These are phyloP conservation scores for Otus sunia DNA, from an alignment of 2,113 vertebrate genomes.

Conservation along the genomic window DNA sequence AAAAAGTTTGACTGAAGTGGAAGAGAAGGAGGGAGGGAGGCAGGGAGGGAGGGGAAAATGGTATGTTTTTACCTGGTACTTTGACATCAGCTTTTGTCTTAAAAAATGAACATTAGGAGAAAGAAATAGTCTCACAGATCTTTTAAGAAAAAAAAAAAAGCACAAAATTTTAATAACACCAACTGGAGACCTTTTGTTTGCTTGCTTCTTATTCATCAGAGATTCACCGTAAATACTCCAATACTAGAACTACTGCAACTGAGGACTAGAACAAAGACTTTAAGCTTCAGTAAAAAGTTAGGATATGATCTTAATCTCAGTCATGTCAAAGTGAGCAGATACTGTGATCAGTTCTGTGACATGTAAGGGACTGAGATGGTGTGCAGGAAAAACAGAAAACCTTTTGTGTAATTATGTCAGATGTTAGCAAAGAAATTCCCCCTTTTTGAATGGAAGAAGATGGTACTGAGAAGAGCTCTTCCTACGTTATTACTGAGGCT, in stretches of 20 bases:
- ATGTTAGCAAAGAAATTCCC: background rate
- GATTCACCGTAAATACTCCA: background rate
- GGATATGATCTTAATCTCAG: background rate
- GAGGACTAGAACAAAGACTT: background rate
- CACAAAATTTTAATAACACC: background rate
- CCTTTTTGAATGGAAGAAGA: background rate
- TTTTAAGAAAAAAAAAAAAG: background rate
- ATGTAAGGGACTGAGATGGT: background rate
- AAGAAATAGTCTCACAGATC: background rate
- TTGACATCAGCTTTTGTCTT: background rate
- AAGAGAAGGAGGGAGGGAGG: background rate
- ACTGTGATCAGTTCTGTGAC: background rate
- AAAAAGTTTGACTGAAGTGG: background rate
- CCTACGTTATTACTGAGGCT: background rate
- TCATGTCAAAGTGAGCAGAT: background rate
- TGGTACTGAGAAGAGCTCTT: background rate
- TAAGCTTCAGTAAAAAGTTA: background rate
- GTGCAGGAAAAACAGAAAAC: background rate
- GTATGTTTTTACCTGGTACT: rapidly evolving
- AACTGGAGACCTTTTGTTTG: background rate
- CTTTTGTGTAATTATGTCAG: background rate
- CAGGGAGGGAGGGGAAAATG: background rate
- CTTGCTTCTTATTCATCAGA: background rate
- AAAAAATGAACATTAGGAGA: background rate
- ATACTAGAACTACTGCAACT: background rate